Percentiles rank a stretch among this genome's conserved stretches.
These are phyloP conservation scores for Rotaria sp. DNA, from an alignment of 2,888 invertebrate genomes.

Conservation along the genomic window DNA sequence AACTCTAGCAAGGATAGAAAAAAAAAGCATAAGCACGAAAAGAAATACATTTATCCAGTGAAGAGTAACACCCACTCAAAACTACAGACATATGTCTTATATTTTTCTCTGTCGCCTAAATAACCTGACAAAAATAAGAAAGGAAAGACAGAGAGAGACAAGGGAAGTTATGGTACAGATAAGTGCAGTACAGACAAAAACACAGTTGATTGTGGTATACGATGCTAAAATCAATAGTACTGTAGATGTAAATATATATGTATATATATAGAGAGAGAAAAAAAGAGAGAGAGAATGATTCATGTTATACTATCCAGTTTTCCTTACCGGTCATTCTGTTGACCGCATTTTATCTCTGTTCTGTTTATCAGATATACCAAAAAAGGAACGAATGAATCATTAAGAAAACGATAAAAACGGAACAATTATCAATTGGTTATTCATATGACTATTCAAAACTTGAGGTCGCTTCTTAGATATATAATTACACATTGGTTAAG, in stretches of 20 bases:
- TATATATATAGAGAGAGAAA: neutral
- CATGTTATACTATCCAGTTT: neutral
- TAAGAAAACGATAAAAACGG: neutral
- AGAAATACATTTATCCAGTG: neutral
- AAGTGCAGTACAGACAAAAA: neutral
- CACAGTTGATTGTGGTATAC: too few relatives aligned
- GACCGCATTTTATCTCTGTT: neutral
- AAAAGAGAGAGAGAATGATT: neutral
- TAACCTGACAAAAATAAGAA: neutral
- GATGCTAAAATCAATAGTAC: too few relatives aligned
- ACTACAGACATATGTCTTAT: neutral
- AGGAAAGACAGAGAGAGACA: neutral
- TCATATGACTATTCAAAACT: neutral
- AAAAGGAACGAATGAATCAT: neutral
- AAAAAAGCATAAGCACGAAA: neutral
- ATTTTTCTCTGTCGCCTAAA: neutral
- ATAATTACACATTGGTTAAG: too few relatives aligned
- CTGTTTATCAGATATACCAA: neutral
- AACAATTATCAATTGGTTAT: conserved; percentile 14
- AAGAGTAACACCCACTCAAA: neutral
- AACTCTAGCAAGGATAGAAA: neutral
- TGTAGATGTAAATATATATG: too few relatives aligned
- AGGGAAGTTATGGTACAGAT: neutral
- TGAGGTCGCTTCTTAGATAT: neutral
- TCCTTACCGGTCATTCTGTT: neutral